phyloP scores from a whole-genome alignment of 2,888 invertebrate genomes.

The Aelia acuminata region DNA sequence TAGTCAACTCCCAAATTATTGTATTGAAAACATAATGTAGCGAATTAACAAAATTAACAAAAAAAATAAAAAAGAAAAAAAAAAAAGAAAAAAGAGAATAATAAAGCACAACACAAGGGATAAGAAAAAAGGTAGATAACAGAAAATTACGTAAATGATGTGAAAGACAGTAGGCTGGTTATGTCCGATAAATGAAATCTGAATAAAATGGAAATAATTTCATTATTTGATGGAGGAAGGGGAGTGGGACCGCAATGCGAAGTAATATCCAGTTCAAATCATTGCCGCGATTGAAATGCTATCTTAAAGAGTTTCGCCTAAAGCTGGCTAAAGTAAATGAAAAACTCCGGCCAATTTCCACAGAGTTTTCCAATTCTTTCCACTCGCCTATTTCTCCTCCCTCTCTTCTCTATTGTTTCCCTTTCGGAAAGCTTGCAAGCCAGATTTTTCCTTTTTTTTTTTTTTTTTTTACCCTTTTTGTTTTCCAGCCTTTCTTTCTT shows the following conservation, averaged over 20 bases:
- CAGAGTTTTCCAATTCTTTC: slow-evolving; percentile 48
- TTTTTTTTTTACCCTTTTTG: neutral
- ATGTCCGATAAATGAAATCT: neutral
- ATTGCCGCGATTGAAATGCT: slow-evolving; percentile 41
- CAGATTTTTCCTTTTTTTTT: slow-evolving; percentile 10
- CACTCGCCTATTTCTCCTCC: neutral
- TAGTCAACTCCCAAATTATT: no score
- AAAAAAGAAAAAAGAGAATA: no score
- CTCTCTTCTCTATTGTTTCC: slow-evolving; percentile 39
- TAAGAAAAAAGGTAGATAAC: no score
- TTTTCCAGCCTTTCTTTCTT: neutral
- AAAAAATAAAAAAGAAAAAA: no score
- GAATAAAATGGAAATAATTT: neutral
- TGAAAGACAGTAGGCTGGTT: neutral
- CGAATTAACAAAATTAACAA: no score
- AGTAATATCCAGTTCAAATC: slow-evolving; percentile 41
- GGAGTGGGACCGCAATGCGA: slow-evolving; percentile 12
- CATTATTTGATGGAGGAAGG: neutral
- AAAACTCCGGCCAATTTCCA: slow-evolving; percentile 50
- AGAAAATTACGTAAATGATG: neutral
- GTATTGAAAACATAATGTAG: no score
- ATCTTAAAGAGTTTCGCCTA: slow-evolving; percentile 20
- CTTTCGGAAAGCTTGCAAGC: slow-evolving; percentile 44
- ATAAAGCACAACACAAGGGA: no score
- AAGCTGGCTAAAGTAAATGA: slow-evolving; percentile 45